Conservation (phyloP, 2,888 invertebrate species). For the Caenorhabditis japonica region DNA sequence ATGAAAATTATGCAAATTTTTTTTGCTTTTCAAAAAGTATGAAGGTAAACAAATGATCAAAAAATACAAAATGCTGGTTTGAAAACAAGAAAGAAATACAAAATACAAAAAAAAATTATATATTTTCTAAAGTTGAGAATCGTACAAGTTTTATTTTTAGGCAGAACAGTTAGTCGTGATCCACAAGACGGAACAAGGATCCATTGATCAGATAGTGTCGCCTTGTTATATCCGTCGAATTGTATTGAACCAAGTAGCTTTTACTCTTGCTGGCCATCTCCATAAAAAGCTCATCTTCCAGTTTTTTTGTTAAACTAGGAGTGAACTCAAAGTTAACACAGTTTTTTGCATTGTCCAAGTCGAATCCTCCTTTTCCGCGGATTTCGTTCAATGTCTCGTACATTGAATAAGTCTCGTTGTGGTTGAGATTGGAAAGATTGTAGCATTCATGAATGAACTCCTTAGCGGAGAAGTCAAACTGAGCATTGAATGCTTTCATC, state of each 20-base stretch:
- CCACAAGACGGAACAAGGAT: constrained; percentile 2
- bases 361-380: not conserved
- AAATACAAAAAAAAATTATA: no score
- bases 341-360: not conserved
- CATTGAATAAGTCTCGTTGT: not conserved
- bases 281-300: not conserved
- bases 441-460: not conserved
- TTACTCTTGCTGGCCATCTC: not conserved
- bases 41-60: no score
- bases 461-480: not conserved
- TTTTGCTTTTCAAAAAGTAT: no score
- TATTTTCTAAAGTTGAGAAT: no score
- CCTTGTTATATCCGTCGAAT: not conserved
- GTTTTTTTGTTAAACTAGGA: not conserved
- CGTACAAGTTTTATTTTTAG: not conserved
- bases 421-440: not conserved
- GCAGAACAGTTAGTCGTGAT: not conserved
- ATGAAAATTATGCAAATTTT: no score
- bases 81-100: no score
- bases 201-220: constrained; percentile 1
- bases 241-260: not conserved
- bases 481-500: constrained; percentile 2
- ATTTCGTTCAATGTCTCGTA: constrained; percentile 2
- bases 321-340: constrained; percentile 3
- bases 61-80: no score